phyloP scores from a whole-genome alignment of 2,888 invertebrate genomes.

The Iphiclides podalirius region DNA sequence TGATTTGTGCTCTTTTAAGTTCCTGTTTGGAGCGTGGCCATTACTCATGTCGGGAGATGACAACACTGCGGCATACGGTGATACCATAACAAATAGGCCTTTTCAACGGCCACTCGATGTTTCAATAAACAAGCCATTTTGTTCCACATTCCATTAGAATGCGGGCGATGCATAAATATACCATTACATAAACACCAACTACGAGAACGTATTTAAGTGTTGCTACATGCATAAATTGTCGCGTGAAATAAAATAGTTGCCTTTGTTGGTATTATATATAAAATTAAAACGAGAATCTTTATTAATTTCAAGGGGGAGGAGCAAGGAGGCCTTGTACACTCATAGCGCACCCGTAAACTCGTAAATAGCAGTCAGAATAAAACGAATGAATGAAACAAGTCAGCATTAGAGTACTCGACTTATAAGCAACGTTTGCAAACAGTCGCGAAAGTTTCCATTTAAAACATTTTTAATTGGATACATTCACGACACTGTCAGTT shows the following conservation, averaged over 20 bases:
- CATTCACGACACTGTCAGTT: slow-evolving; percentile 31
- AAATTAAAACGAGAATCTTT: slow-evolving; percentile 10
- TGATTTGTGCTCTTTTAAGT: slow-evolving; percentile 2
- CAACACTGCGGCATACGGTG: slow-evolving; percentile 10
- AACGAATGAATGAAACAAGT: slow-evolving; percentile 45
- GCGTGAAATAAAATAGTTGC: neutral
- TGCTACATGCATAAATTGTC: neutral
- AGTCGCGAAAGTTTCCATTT: slow-evolving; percentile 39
- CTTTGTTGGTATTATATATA: neutral
- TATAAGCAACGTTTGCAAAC: slow-evolving; percentile 43
- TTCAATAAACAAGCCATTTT: slow-evolving; percentile 22
- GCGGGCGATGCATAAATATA: slow-evolving; percentile 8
- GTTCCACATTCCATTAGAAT: slow-evolving; percentile 4
- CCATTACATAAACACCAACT: slow-evolving; percentile 1
- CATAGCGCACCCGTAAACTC: slow-evolving; percentile 56
- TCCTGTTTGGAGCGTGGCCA: slow-evolving; percentile 3
- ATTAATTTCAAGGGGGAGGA: slow-evolving; percentile 38
- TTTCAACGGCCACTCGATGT: slow-evolving; percentile 14
- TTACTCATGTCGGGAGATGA: slow-evolving; percentile 17
- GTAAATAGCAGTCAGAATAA: slow-evolving; percentile 56
- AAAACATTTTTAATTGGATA: slow-evolving; percentile 55
- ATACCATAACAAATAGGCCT: slow-evolving; percentile 19
- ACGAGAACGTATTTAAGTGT: neutral
- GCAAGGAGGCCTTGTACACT: slow-evolving; percentile 58
- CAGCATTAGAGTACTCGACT: slow-evolving; percentile 37